Conservation (phyloP, 2,888 invertebrate species). For the Agrotis ipsilon region DNA sequence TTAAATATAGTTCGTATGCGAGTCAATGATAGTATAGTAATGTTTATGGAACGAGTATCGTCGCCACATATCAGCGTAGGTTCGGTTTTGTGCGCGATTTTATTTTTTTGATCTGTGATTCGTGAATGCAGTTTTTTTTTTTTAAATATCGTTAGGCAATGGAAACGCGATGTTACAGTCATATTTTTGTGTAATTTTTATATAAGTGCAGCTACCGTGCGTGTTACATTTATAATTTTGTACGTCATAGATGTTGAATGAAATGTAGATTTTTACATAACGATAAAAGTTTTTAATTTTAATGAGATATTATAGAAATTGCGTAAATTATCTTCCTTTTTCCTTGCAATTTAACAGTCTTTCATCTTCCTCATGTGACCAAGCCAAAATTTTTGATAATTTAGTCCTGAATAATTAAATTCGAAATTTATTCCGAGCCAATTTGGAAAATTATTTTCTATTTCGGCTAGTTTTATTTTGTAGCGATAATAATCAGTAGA, state of each 20-base stretch:
- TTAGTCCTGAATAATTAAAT: conserved; percentile 57
- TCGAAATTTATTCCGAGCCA: conserved; percentile 81
- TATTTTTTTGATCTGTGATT: conserved; percentile 86
- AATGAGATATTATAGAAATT: conserved; percentile 65
- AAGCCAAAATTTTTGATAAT: conserved; percentile 59
- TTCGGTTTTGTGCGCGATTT: conserved; percentile 76
- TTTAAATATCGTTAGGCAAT: conserved; percentile 65
- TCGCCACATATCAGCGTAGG: conserved; percentile 84
- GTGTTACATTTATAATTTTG: conserved; percentile 73
- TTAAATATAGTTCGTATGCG: conserved; percentile 22
- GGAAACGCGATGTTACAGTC: conserved; percentile 69
- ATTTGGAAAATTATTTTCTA: conserved; percentile 71
- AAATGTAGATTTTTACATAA: conserved; percentile 66
- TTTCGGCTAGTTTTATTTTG: conserved; percentile 69
- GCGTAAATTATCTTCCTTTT: conserved; percentile 66
- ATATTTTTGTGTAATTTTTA: conserved; percentile 72
- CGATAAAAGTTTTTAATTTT: conserved; percentile 67
- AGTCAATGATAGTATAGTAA: conserved; percentile 48
- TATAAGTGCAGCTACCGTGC: conserved; percentile 75
- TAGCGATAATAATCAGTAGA: conserved; percentile 55
- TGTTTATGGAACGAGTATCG: conserved; percentile 56
- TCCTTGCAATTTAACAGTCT: conserved; percentile 21
- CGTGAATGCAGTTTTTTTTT: conserved; percentile 81
- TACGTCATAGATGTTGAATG: conserved; percentile 69
- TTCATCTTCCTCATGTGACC: conserved; percentile 47